Percentiles rank a stretch among this genome's conserved stretches.
phyloP scores from a whole-genome alignment of 1,140 invertebrate genomes.

The Telenomus remus region DNA sequence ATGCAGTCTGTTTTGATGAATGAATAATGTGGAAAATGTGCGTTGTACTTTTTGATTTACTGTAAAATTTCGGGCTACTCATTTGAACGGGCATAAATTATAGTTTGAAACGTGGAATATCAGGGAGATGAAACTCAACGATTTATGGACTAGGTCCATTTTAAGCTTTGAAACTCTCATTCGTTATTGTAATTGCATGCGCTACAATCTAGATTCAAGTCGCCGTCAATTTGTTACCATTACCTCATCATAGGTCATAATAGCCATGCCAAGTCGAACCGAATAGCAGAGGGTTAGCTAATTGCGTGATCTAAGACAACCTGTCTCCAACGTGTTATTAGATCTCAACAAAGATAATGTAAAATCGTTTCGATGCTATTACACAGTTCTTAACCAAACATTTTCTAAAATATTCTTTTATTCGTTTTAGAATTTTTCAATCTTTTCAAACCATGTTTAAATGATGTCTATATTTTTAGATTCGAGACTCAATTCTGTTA shows the following conservation, averaged over 20 bases:
- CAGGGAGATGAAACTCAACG: conserved; percentile 48
- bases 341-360: no score
- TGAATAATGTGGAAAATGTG: conserved; percentile 14
- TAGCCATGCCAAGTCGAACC: conserved; percentile 30
- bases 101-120: conserved; percentile 40
- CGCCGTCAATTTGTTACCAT: conserved; percentile 52
- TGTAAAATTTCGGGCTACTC: conserved; percentile 32
- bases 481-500: no score
- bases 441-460: no score
- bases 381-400: no score
- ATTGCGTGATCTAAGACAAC: conserved; percentile 15
- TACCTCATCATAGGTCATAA: conserved; percentile 44
- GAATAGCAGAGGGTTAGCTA: conserved; percentile 24
- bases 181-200: conserved; percentile 55
- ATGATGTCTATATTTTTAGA: no score
- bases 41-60: conserved; percentile 48
- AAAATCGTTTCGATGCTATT: no score
- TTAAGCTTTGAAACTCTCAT: conserved; percentile 50
- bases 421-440: no score
- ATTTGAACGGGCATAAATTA: conserved; percentile 51
- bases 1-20: no score
- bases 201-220: conserved; percentile 47
- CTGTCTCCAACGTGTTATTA: no score
- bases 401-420: no score
- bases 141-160: conserved; percentile 57